These are phyloP conservation scores for Microcebus griseorufus DNA, from an alignment of 2,113 vertebrate genomes.

Conservation along the genomic window DNA sequence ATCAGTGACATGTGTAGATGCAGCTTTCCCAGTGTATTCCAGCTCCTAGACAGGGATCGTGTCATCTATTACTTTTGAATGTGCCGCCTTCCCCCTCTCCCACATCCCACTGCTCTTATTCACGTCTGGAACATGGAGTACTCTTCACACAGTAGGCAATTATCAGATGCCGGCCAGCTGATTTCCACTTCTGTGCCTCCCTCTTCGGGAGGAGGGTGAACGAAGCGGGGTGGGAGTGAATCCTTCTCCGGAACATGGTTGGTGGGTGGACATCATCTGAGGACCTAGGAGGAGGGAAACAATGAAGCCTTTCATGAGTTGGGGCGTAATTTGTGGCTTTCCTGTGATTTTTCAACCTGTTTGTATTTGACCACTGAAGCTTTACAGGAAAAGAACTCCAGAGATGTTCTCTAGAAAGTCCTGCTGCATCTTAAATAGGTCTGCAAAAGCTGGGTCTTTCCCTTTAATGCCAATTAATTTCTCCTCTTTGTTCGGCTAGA, in stretches of 20 bases:
- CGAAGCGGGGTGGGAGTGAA: not conserved
- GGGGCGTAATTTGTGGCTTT: conserved; percentile 24
- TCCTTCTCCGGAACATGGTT: not conserved
- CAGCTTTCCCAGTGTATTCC: not conserved
- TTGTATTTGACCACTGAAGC: not conserved
- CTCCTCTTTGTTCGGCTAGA: conserved; percentile 63
- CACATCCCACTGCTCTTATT: not conserved
- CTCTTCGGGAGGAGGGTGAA: not conserved
- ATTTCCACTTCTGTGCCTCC: conserved; percentile 29
- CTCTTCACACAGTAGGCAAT: conserved; percentile 21
- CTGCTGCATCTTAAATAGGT: conserved; percentile 59
- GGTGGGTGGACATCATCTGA: conserved; percentile 43
- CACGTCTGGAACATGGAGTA: not conserved
- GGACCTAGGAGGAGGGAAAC: conserved; percentile 17
- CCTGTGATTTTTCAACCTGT: conserved; percentile 30
- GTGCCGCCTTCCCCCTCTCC: not conserved
- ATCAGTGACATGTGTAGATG: not conserved
- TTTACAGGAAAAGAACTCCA: conserved; percentile 35
- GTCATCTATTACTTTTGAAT: not conserved
- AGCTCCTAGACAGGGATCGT: not conserved
- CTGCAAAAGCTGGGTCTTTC: conserved; percentile 49
- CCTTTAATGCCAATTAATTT: conserved; percentile 54
- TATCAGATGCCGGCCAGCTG: not conserved
- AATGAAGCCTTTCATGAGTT: conserved; percentile 39
- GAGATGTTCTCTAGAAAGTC: conserved; percentile 48